Conservation (phyloP, 2,113 vertebrate species). For the Diadophis punctatus region DNA sequence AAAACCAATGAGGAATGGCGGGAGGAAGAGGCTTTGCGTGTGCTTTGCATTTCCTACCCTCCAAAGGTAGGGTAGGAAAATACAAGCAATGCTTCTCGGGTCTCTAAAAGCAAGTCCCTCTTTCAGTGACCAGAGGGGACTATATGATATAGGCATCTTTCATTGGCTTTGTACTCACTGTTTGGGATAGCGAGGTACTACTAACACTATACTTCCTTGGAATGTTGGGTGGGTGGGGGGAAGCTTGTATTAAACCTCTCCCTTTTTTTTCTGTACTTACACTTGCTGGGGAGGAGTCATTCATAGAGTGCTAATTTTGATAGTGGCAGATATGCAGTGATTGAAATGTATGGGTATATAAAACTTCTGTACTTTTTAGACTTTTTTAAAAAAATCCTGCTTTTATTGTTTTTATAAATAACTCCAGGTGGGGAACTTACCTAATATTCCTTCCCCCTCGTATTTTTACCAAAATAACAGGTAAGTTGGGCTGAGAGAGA, state of each 20-base stretch:
- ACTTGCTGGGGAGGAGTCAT: background rate
- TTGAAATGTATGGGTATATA: background rate
- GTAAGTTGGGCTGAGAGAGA: background rate
- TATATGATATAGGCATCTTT: background rate
- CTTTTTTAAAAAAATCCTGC: background rate
- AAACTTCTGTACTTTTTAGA: background rate
- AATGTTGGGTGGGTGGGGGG: background rate
- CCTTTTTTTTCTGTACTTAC: background rate
- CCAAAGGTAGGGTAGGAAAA: background rate
- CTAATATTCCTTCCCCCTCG: background rate
- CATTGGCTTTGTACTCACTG: background rate
- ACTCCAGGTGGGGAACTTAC: background rate
- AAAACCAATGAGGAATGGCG: background rate
- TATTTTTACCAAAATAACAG: background rate
- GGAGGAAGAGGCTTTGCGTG: background rate
- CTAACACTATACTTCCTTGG: background rate
- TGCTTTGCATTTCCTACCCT: background rate
- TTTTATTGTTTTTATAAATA: background rate
- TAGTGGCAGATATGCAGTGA: background rate
- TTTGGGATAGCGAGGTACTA: background rate
- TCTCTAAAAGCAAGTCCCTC: background rate
- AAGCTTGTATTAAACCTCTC: background rate
- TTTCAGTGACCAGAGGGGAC: background rate
- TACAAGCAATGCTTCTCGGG: no score
- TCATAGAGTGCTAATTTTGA: background rate